phyloP scores from a whole-genome alignment of 2,113 vertebrate species.

The Toxotes chatareus region DNA sequence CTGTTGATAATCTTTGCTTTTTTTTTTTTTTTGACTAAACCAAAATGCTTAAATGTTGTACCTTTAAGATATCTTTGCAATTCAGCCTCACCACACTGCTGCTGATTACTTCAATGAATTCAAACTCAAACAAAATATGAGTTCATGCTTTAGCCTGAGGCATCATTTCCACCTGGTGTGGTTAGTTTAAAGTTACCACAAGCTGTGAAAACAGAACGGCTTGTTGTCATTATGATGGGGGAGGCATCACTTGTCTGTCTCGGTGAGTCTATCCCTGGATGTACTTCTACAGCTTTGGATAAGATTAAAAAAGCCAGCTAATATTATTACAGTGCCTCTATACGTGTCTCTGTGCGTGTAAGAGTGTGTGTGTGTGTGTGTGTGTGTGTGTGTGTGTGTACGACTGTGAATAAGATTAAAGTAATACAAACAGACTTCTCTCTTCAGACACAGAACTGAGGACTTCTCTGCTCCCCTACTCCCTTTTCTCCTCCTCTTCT shows the following conservation, averaged over 20 bases:
- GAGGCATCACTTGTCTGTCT: constrained; percentile 25
- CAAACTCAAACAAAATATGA: constrained; percentile 9
- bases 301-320: constrained; percentile 33
- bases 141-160: constrained; percentile 6
- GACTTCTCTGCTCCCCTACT: constrained; percentile 54
- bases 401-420: constrained; percentile 61
- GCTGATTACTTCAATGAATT: constrained; percentile 18
- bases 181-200: constrained; percentile 10
- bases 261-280: constrained; percentile 16
- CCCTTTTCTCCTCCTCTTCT: constrained; percentile 59
- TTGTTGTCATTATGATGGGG: constrained; percentile 14
- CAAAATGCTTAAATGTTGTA: no score
- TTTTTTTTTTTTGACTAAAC: no score
- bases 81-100: neutral
- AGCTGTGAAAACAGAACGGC: constrained; percentile 21
- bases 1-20: no score
- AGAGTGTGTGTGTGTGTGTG: neutral
- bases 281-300: constrained; percentile 18
- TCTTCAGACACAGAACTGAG: constrained; percentile 57
- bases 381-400: constrained; percentile 2
- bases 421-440: constrained; percentile 61
- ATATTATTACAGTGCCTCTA: constrained; percentile 33
- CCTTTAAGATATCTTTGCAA: constrained; percentile 1
- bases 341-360: constrained; percentile 24
- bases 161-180: constrained; percentile 10